phyloP scores from a whole-genome alignment of 2,888 invertebrate genomes.

The Xestia sexstrigata region DNA sequence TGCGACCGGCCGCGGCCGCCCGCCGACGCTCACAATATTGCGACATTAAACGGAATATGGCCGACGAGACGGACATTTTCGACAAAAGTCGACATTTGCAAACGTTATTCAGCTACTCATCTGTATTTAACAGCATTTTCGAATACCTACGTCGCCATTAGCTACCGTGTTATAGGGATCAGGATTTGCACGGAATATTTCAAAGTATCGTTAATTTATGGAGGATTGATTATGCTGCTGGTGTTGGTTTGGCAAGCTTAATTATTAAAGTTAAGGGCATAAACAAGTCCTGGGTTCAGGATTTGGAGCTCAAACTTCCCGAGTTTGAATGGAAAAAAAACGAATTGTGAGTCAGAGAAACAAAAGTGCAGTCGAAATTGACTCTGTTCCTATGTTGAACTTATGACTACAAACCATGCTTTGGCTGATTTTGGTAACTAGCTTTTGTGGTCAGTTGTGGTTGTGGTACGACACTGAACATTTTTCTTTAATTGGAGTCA shows the following conservation, averaged over 20 bases:
- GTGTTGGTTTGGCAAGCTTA: conserved; percentile 15
- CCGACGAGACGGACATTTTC: conserved; percentile 87
- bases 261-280: conserved; percentile 3
- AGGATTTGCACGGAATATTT: conserved; percentile 24
- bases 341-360: neutral
- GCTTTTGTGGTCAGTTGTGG: neutral
- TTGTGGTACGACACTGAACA: neutral
- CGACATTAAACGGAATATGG: conserved; percentile 89
- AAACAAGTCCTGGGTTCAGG: conserved; percentile 8
- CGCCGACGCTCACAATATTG: conserved; percentile 88
- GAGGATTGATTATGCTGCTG: conserved; percentile 19
- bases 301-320: neutral
- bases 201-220: conserved; percentile 27
- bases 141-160: conserved; percentile 68
- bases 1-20: conserved; percentile 86
- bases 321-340: neutral
- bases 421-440: neutral
- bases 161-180: conserved; percentile 32
- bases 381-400: neutral
- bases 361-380: neutral
- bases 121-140: conserved; percentile 78
- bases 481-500: neutral
- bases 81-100: conserved; percentile 88
- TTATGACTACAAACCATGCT: neutral
- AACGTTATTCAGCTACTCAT: conserved; percentile 82